phyloP scores from a whole-genome alignment of 2,888 invertebrate genomes.

The Vesta saturnalis region DNA sequence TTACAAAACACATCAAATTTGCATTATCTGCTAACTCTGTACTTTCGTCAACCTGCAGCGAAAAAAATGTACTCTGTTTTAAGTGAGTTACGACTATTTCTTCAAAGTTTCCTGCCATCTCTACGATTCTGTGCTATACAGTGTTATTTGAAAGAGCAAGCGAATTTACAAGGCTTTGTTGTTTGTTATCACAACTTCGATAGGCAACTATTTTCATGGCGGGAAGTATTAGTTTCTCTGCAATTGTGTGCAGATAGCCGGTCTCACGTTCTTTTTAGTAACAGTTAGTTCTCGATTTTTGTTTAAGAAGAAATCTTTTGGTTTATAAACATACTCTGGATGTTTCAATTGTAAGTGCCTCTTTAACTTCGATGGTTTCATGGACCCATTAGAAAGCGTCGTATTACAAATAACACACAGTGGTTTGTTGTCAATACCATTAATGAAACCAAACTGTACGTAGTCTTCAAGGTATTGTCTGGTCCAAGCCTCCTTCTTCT shows the following conservation, averaged over 20 bases:
- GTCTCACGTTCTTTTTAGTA: neutral
- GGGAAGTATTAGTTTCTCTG: slow-evolving; percentile 48
- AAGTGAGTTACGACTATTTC: neutral
- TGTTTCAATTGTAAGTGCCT: neutral
- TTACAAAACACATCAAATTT: slow-evolving; percentile 19
- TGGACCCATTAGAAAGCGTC: neutral
- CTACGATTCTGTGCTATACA: slow-evolving; percentile 50
- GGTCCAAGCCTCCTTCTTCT: neutral
- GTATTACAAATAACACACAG: slow-evolving; percentile 5
- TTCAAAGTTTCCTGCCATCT: slow-evolving; percentile 10
- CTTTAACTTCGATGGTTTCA: neutral
- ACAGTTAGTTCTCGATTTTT: slow-evolving; percentile 6
- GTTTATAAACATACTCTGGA: slow-evolving; percentile 8
- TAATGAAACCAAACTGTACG: slow-evolving; percentile 3
- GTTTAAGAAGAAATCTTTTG: neutral
- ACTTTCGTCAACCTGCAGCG: slow-evolving; percentile 16
- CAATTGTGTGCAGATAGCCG: slow-evolving; percentile 50
- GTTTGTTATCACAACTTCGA: slow-evolving; percentile 43
- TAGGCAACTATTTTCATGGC: slow-evolving; percentile 44
- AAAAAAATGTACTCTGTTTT: slow-evolving; percentile 5
- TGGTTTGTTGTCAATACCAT: neutral
- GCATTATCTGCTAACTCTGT: slow-evolving; percentile 13
- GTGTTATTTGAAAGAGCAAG: slow-evolving; percentile 52
- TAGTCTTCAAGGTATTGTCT: neutral
- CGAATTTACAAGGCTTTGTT: slow-evolving; percentile 43